These are phyloP conservation scores for Procavia capensis DNA, from an alignment of 2,113 vertebrate genomes.

Conservation along the genomic window DNA sequence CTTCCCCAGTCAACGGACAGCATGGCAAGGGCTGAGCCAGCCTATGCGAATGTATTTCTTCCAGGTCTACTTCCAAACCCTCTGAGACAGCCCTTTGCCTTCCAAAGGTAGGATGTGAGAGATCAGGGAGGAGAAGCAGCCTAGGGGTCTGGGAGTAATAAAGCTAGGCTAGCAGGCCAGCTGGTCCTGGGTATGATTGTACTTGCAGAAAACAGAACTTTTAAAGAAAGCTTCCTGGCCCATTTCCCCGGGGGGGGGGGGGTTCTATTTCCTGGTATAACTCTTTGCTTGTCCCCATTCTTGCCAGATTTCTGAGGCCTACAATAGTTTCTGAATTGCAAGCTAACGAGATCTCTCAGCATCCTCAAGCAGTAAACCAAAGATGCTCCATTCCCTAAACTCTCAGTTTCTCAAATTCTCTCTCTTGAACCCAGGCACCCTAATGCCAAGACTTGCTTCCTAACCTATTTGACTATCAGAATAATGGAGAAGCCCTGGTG, in stretches of 20 bases:
- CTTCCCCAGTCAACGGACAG: not conserved
- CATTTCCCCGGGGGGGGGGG: not conserved
- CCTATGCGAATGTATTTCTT: not conserved
- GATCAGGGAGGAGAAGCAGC: not conserved
- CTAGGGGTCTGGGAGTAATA: too few species aligned
- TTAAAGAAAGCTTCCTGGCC: not conserved
- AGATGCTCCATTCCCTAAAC: not conserved
- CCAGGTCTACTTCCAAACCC: not conserved
- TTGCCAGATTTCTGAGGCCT: not conserved
- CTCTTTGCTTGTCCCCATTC: not conserved
- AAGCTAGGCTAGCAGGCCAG: rapidly evolving
- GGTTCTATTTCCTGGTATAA: not conserved
- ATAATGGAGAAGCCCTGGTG: too few species aligned
- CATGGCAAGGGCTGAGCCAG: not conserved
- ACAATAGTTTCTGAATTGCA: not conserved
- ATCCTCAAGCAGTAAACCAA: not conserved
- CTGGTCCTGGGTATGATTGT: not conserved
- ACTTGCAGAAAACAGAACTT: not conserved
- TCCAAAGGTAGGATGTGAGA: too few species aligned
- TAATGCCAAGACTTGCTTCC: not conserved
- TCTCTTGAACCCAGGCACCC: not conserved
- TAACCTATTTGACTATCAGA: too few species aligned
- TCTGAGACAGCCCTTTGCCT: too few species aligned
- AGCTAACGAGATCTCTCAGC: not conserved
- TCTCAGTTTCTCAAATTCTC: rapidly evolving